Conservation (phyloP, 2,797 vertebrate species). For the Garrulus glandarius region DNA sequence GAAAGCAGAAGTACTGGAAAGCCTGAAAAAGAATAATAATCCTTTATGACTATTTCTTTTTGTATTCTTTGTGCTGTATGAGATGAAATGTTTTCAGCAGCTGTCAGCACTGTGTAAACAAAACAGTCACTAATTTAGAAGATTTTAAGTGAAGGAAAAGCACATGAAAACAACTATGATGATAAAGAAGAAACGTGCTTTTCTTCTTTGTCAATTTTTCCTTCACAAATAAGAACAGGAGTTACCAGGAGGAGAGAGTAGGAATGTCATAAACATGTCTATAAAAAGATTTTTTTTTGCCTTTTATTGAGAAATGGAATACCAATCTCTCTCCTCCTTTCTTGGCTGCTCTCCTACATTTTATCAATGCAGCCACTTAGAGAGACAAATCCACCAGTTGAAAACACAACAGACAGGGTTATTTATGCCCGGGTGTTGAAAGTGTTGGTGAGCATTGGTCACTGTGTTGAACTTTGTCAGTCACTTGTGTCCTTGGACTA, state of each 20-base stretch:
- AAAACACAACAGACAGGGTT: background rate
- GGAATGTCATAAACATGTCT: background rate
- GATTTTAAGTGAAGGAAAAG: background rate
- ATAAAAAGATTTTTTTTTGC: background rate
- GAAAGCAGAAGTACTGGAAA: background rate
- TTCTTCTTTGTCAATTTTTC: background rate
- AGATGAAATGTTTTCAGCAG: background rate
- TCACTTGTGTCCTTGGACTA: background rate
- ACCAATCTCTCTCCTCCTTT: background rate
- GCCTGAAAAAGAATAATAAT: background rate
- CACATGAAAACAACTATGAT: background rate
- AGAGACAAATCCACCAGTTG: background rate
- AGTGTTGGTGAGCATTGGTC: background rate
- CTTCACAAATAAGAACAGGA: background rate
- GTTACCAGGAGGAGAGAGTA: background rate
- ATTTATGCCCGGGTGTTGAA: accelerated
- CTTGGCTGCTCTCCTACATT: background rate
- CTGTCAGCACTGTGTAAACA: background rate
- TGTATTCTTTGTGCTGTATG: background rate
- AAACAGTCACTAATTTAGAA: background rate
- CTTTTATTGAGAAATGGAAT: background rate
- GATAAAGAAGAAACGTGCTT: background rate
- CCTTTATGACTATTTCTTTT: background rate
- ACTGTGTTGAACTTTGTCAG: background rate
- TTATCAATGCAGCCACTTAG: background rate